Evolutionary conservation across 2,888 invertebrate species (phyloP).

Genomic region (Synanthedon vespiformis): DNA sequence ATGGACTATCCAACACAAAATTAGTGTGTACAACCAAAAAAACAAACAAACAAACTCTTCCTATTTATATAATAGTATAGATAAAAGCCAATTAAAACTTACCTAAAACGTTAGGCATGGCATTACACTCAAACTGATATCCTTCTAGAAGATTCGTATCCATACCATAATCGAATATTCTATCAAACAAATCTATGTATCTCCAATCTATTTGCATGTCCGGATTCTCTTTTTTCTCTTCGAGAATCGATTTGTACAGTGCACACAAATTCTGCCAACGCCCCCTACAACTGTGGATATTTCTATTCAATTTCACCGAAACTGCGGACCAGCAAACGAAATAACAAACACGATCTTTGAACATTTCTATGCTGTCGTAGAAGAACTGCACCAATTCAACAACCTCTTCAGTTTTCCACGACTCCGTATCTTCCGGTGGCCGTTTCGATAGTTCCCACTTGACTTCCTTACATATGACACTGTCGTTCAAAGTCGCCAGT

Average conservation of each 20-base stretch:
- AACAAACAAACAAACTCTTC: no score
- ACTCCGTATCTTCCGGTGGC: conserved; percentile 9
- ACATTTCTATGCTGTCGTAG: conserved; percentile 42
- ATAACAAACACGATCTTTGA: conserved; percentile 47
- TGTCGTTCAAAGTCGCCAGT: conserved; percentile 42
- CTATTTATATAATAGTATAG: no score
- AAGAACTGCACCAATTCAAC: conserved; percentile 46
- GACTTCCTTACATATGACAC: conserved; percentile 43
- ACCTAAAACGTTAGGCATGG: neutral
- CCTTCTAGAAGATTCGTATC: conserved; percentile 38
- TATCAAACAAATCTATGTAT: conserved; percentile 57
- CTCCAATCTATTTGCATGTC: conserved; percentile 58
- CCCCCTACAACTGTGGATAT: conserved; percentile 24
- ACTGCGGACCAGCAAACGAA: conserved; percentile 48
- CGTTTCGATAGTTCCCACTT: conserved; percentile 21
- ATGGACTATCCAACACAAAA: no score
- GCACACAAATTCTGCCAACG: conserved; percentile 43
- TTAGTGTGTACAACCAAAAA: no score
- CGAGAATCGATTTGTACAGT: conserved; percentile 40
- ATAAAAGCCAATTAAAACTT: neutral
- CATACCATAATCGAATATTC: conserved; percentile 60
- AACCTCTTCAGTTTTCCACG: conserved; percentile 28
- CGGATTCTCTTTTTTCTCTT: conserved; percentile 52
- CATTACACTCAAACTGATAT: neutral
- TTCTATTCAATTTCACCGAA: conserved; percentile 26